Evolutionary conservation across 2,888 invertebrate species (phyloP), one percentile per base, ranked within the genome.

Genomic region (Hylaea fasciaria): DNA sequence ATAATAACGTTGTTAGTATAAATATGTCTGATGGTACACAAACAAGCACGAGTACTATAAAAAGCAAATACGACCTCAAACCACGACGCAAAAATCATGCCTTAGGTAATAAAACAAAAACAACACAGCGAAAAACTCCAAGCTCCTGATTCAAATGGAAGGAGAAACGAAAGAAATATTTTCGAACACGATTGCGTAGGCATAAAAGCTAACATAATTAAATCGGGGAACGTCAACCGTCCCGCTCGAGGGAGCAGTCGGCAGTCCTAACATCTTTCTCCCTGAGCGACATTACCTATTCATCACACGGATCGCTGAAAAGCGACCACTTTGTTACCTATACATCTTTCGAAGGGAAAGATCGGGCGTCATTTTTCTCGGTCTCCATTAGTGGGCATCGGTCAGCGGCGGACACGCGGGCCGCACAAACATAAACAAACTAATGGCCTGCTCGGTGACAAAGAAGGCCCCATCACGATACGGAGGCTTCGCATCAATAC

Each of bases 391-490:
- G 83, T 73, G 74, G 72, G 80, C 78, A 82, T 81, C 81, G 82
- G 81, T 76, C 82, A 79, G 78, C 71, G 68, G 49, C 76, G 82
- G 80, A 85, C 82, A 78, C 76, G 78, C 80, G 81, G 80, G 70
- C 74, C 75, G 72, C 68, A 71, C 83, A 83, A 83, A 87, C 81
- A 85, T 85, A 87, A 85, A 86, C 83, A 85, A 80, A 82, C 81
- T 85, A 85, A 87, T 87, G 86, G 81, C 71, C 72, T 76, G 75
- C 70, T 76, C 66, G 74, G 77, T 85, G 86, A 88, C 87, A 88
- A 87, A 86, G 85, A 83, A 82, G 76, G 67, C 73, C 73, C 82
- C 81, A 84, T 86, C 83, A 80, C 68, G 76, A 71, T 70, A 73
- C 67, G 74, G 72, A 78, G 76, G 74, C 77, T 64, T 62, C 61